Base-by-base conservation (phyloP, 2,113 vertebrate species). In the Ammospiza caudacuta region DNA sequence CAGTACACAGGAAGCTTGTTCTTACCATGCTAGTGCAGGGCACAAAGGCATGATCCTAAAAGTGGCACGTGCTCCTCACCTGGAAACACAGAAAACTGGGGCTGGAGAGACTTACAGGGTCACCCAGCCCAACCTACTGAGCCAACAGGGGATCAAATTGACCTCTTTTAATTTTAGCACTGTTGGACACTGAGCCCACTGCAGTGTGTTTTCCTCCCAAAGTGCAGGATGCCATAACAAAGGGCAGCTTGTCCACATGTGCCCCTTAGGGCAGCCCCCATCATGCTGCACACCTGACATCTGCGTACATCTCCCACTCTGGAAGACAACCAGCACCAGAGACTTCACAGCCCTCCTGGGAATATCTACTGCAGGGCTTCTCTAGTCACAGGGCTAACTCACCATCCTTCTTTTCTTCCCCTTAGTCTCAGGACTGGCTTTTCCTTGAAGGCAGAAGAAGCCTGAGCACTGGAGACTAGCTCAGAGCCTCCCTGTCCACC, bases 281-380 rank as follows among this genome's bases (percentile, higher is more conserved):
- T 20, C 1, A 0, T 18, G 16, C 41, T 57, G 43, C 43, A 21
- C 2, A 9, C 9, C 8, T 61, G 51, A 59, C 18, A n/a, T 16
- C 22, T 54, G 13, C 12, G 27, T 59, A 20, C 14, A 28, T 41
- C 25, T 73, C 59, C 29, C n/a, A 31, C 29, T 87, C 54, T 27
- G 33, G 70, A 84, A 80, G n/a, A n/a, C 19, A 33, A 69, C 14
- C 2, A 8, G 13, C 39, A 28, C 14, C 4, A 49, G 47, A 49
- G 47, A 24, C 47, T 49, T 49, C 47, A 29, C 8, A 23, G 59
- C 12, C 44, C 19, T 12, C 21, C 11, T 4, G 14, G 29, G 12
- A 67, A 91, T 72, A 49, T 29, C 18, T 33, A 2, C 12, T 57
- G 14, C 18, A 89, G 37, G 29, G 9, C 19, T 44, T 43, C 61